Percentiles rank a stretch among this genome's conserved stretches.
phyloP scores from a whole-genome alignment of 2,888 invertebrate genomes.

The Omphaloscelis lunosa region DNA sequence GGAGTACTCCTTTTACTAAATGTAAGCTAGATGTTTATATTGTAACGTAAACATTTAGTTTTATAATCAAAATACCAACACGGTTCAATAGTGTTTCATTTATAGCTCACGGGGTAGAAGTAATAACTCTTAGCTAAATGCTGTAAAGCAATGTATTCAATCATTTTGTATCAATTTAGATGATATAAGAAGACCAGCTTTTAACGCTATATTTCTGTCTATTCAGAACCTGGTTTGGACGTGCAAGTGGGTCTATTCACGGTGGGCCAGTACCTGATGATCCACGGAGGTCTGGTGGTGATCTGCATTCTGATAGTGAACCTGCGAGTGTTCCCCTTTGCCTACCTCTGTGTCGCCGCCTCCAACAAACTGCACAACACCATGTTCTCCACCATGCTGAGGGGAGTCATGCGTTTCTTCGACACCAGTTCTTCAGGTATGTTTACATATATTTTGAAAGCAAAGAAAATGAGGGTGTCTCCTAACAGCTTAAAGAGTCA shows the following conservation, averaged over 20 bases:
- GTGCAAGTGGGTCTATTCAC: constrained; percentile 84
- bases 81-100: background rate
- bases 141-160: background rate
- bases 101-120: background rate
- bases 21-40: background rate
- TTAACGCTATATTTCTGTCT: background rate
- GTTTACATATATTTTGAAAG: background rate
- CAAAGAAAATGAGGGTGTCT: background rate
- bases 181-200: background rate
- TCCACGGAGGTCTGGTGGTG: constrained; percentile 91
- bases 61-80: background rate
- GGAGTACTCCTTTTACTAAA: background rate
- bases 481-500: background rate
- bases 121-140: background rate
- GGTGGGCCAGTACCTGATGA: constrained; percentile 90
- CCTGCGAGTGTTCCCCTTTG: constrained; percentile 92
- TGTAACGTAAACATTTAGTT: background rate
- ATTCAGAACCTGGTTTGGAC: constrained; percentile 79
- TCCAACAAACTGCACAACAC: constrained; percentile 93
- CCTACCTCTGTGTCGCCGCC: constrained; percentile 91
- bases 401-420: constrained; percentile 92
- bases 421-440: constrained; percentile 94
- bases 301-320: constrained; percentile 90
- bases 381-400: constrained; percentile 92
- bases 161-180: background rate